phyloP scores from a whole-genome alignment of 2,797 vertebrate genomes.

The Pitangus sulphuratus region DNA sequence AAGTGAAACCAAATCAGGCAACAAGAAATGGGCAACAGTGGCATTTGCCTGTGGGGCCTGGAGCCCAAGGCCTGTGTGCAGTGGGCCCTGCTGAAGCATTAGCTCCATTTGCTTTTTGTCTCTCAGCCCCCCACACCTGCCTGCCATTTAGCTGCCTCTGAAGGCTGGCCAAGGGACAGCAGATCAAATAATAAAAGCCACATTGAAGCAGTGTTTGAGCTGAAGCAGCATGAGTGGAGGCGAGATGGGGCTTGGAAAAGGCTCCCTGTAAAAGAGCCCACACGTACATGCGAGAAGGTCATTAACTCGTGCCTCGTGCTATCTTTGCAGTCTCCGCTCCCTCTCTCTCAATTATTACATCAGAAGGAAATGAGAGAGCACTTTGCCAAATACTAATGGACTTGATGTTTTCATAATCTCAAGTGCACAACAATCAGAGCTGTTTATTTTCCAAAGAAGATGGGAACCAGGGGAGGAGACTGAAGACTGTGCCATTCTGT shows the following conservation, averaged over 20 bases:
- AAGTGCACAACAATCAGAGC: constrained; percentile 64
- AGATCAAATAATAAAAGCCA: constrained; percentile 51
- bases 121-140: constrained; percentile 31
- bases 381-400: constrained; percentile 69
- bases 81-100: background rate
- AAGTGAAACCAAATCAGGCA: constrained; percentile 12
- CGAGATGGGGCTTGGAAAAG: constrained; percentile 41
- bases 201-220: constrained; percentile 34
- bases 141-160: constrained; percentile 55
- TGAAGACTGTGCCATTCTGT: background rate
- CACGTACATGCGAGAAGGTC: constrained; percentile 55
- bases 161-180: constrained; percentile 53
- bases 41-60: background rate
- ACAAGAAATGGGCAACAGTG: background rate
- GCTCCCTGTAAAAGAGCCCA: constrained; percentile 40
- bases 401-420: constrained; percentile 67
- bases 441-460: constrained; percentile 63
- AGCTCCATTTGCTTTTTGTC: constrained; percentile 54
- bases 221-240: constrained; percentile 36
- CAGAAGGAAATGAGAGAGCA: constrained; percentile 62
- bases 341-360: constrained; percentile 52
- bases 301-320: constrained; percentile 44
- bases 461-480: constrained; percentile 48
- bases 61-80: background rate
- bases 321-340: constrained; percentile 41